Evolutionary conservation across 2,113 vertebrate genomes (phyloP).

Genomic region (Rhynchomys soricoides): DNA sequence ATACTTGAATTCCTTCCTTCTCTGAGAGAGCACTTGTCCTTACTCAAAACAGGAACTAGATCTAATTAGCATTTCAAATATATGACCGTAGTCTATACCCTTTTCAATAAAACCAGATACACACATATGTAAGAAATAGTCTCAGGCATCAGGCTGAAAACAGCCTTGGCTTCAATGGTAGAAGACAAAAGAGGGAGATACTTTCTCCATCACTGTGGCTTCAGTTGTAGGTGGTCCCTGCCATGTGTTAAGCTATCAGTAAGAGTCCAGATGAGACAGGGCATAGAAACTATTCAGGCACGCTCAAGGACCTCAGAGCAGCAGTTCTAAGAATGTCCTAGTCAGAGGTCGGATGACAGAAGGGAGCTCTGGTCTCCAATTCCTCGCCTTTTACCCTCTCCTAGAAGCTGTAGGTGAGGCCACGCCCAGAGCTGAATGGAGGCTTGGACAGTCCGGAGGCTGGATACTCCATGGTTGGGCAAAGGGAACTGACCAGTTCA

Average conservation of each 20-base stretch:
- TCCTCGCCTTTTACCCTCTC: too few species aligned
- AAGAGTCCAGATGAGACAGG: not conserved
- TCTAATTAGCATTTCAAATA: conserved; percentile 29
- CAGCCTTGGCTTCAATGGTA: not conserved
- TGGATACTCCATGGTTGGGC: not conserved
- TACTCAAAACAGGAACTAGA: conserved; percentile 49
- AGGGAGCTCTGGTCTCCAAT: not conserved
- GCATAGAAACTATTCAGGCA: too few species aligned
- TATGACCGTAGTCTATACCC: not conserved
- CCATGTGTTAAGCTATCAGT: not conserved
- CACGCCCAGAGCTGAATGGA: not conserved
- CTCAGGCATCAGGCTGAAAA: not conserved
- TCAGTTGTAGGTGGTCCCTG: too few species aligned
- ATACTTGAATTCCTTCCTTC: conserved; percentile 1
- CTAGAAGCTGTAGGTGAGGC: not conserved
- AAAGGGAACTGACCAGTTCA: too few species aligned
- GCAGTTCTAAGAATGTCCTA: not conserved
- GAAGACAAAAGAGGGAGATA: not conserved
- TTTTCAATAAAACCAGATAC: not conserved
- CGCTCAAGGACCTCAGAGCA: not conserved
- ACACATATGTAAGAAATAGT: not conserved
- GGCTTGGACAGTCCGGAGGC: too few species aligned
- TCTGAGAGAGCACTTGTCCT: not conserved
- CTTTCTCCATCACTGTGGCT: not conserved
- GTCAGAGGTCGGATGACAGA: not conserved